Percentiles rank a stretch among this genome's conserved stretches.
Evolutionary conservation across 2,888 invertebrate genomes (phyloP).

Genomic region (Hirtodrosophila duncani): DNA sequence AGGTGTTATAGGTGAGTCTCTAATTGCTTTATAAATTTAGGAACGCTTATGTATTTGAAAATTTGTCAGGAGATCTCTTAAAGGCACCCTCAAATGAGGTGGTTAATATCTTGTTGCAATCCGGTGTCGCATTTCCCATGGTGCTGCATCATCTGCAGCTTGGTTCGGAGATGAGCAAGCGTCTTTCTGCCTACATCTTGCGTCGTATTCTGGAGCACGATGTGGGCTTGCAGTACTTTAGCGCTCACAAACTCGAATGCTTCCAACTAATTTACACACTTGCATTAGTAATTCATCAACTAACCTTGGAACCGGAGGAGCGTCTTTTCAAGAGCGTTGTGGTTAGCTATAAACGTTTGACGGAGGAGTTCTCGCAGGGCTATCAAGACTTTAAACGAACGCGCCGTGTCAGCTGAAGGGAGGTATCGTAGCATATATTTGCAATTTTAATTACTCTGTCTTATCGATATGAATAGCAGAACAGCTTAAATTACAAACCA

Average conservation of each 20-base stretch:
- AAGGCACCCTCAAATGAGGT: conserved; percentile 5
- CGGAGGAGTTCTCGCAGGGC: too few relatives aligned
- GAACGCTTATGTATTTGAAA: too few relatives aligned
- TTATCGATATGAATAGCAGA: too few relatives aligned
- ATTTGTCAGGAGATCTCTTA: conserved; percentile 1
- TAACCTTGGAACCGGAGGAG: conserved; percentile 6
- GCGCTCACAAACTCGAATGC: background rate
- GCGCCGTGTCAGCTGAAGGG: too few relatives aligned
- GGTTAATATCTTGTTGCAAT: background rate
- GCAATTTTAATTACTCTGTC: too few relatives aligned
- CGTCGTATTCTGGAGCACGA: conserved; percentile 10
- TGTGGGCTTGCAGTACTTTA: conserved; percentile 4
- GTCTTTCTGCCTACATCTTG: conserved; percentile 1
- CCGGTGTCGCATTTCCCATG: conserved; percentile 1
- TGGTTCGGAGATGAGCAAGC: conserved; percentile 15
- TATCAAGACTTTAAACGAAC: too few relatives aligned
- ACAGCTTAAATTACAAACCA: too few relatives aligned
- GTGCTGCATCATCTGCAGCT: background rate
- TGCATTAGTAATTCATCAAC: conserved; percentile 4
- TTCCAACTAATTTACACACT: background rate
- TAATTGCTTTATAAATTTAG: background rate
- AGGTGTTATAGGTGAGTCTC: conserved; percentile 5
- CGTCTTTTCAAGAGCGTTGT: conserved; percentile 16
- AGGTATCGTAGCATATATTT: too few relatives aligned
- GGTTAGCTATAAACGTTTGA: conserved; percentile 5